Base-by-base conservation (phyloP, 2,797 vertebrate species). In the Clarias fuscus region DNA sequence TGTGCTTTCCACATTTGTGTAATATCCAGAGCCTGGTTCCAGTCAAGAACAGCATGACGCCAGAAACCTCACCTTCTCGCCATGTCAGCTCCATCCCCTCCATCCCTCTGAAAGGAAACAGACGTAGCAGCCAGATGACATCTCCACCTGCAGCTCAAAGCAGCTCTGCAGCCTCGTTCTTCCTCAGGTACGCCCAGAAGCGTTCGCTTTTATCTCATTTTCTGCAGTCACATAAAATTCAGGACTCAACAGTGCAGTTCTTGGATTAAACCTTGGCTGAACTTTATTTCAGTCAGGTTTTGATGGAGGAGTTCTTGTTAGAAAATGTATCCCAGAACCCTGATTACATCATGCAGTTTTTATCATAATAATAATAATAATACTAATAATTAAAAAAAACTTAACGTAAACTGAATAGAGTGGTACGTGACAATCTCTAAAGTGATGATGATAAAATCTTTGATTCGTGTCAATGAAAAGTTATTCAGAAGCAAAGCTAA, bases 161-260 rank as follows among this genome's bases (percentile, higher is more conserved):
- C 85, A 84, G 85, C 71, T 83, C 88, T 2, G 92, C 94, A 0
- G 88, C 93, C 2, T 86, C 93, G 37, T 94, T 95, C 89, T 93
- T 95, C 89, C 87, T 90, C 90, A 93, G 93, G 94, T 95, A 89
- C 89, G 92, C 20, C 15, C 43, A 67, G 61, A 33, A 83, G 59
- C 10, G 1, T 59, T 11, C 22, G 15, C n/a, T 72, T 76, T 76
- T 53, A 77, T 37, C 56, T 61, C 30, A 22, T 24, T 30, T 62
- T 37, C 56, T 33, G 33, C 17, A 77, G 53, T 24, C 6, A 15
- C 5, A 8, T 48, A 48, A 7, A 3, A 18, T 30, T 14, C 17
- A 48, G 43, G 43, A 75, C 7, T 8, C 1, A 7, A 18, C 73
- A 18, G 4, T 15, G 24, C 7, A 13, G 48, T 53, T 53, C 48